phyloP scores from a whole-genome alignment of 2,797 vertebrate species.

The Botia almorhae region DNA sequence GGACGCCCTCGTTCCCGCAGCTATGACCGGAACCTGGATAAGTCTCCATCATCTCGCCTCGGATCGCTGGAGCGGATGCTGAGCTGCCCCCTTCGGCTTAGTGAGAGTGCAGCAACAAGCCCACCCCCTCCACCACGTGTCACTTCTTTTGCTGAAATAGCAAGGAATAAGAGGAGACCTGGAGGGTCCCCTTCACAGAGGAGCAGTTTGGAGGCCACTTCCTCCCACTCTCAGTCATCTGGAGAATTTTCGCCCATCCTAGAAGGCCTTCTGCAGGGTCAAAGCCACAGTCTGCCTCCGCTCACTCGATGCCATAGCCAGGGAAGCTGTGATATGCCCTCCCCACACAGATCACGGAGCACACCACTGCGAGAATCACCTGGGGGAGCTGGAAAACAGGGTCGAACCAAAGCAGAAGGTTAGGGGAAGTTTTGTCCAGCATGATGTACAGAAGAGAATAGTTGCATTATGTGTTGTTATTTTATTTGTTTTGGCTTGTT shows the following conservation, averaged over 20 bases:
- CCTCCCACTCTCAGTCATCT: conserved; percentile 85
- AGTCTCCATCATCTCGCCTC: conserved; percentile 79
- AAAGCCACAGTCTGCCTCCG: conserved; percentile 78
- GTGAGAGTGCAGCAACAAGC: conserved; percentile 76
- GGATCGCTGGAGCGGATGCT: conserved; percentile 94
- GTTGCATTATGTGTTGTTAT: not conserved
- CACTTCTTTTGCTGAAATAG: conserved; percentile 94
- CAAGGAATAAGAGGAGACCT: conserved; percentile 84
- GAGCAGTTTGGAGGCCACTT: conserved; percentile 80
- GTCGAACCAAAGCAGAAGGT: conserved; percentile 74
- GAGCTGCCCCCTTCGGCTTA: conserved; percentile 93
- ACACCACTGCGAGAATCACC: conserved; percentile 60
- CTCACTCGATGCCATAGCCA: conserved; percentile 80
- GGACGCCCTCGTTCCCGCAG: conserved; percentile 89
- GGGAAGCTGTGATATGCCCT: conserved; percentile 64
- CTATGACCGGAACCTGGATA: conserved; percentile 91
- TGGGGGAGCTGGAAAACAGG: conserved; percentile 57
- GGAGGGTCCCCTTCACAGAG: conserved; percentile 77
- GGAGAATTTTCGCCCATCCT: conserved; percentile 87
- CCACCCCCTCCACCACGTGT: conserved; percentile 82
- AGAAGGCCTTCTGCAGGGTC: conserved; percentile 75
- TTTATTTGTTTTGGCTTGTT: not conserved
- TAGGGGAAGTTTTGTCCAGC: not conserved
- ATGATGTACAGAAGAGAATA: not conserved
- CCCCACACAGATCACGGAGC: conserved; percentile 40